phyloP scores from a whole-genome alignment of 2,888 invertebrate genomes.

The Halictus quadricinctus region DNA sequence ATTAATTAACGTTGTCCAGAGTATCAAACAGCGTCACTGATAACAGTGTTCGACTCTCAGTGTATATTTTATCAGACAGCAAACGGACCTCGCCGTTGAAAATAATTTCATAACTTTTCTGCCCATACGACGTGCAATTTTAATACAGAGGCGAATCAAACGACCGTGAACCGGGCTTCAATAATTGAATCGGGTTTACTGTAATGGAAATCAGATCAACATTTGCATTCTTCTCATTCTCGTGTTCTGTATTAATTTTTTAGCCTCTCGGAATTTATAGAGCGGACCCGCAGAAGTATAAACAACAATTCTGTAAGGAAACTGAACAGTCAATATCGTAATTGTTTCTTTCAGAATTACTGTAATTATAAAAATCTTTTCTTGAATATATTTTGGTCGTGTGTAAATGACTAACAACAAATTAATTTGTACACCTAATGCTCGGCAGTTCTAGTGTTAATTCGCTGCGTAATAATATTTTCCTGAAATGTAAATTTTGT shows the following conservation, averaged over 20 bases:
- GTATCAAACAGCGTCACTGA: background rate
- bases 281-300: background rate
- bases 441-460: no score
- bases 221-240: slow-evolving; percentile 8
- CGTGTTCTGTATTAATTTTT: background rate
- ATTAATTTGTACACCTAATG: no score
- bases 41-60: background rate
- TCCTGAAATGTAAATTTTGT: no score
- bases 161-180: background rate
- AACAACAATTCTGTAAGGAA: background rate
- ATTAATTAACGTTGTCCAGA: background rate
- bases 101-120: slow-evolving; percentile 1
- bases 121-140: background rate
- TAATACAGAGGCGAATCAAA: background rate
- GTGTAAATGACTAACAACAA: no score
- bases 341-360: no score
- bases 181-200: background rate
- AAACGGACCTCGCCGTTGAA: background rate
- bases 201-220: slow-evolving; percentile 4
- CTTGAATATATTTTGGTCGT: no score
- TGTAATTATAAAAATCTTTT: no score
- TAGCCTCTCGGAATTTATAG: background rate
- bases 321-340: background rate
- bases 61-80: background rate
- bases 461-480: no score